Evolutionary conservation across 2,888 invertebrate species (phyloP), one percentile per base, ranked within the genome.

Genomic region (Morpho achilles): DNA sequence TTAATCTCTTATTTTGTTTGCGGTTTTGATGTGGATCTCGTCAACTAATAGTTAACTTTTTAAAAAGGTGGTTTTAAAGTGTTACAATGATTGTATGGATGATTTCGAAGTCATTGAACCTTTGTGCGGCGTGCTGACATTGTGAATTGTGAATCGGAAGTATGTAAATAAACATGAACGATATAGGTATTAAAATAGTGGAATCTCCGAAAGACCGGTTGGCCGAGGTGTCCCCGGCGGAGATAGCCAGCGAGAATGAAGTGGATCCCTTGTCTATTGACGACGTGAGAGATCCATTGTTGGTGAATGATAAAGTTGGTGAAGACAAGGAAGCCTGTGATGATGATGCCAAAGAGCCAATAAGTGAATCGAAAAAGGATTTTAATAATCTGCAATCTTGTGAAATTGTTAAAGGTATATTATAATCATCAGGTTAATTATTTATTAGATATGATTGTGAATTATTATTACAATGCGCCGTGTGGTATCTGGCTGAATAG

Each of bases 161-260:
- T 87, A 90, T 90, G 89, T 89, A 87, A 88, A 88, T 89, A 89
- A 90, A 87, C 87, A 90, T 90, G 89, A 89, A 89, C 81, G 88
- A 88, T 87, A 83, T 83, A 83, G 85, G 79, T 73, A 79, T 85
- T 72, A 88, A 88, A 82, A 79, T 80, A 82, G 83, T 80, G 75
- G 88, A 87, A 79, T 80, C 85, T 75, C 81, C 79, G 66, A 87
- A 87, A 77, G 82, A 79, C 68, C 79, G 76, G 69, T 60, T 71
- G 72, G 76, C 71, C 60, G 80, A 73, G 64, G 74, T 75, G 66
- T 75, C 82, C 68, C 78, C 81, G 63, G 70, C 75, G 63, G 79
- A 80, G 64, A 66, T 72, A 39, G 68, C 68, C 56, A 72, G 72
- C 50, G 80, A 84, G 8, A 80, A 83, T 77, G 87, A 84, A 44